A percentile compares a stretch with the other conserved stretches of the same genome.
These are phyloP conservation scores for Pocillopora damicornis DNA, from an alignment of 64 coral and sea anemone genomes.

Conservation along the genomic window DNA sequence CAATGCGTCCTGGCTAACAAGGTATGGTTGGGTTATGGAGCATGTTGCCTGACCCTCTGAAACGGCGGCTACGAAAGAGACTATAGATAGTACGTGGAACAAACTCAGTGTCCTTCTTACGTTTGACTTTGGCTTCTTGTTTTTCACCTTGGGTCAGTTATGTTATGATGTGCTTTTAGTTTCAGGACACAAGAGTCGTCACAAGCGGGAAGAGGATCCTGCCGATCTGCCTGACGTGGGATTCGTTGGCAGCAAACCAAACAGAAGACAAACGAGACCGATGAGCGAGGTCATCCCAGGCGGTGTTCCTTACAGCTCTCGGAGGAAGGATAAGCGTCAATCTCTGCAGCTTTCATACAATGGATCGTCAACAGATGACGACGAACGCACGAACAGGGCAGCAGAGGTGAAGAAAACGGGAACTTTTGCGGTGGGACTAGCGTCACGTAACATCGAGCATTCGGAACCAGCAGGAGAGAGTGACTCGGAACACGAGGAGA, in stretches of 20 bases:
- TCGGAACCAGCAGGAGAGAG: slow-evolving; percentile 33
- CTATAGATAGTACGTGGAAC: too few relatives aligned
- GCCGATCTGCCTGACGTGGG: slow-evolving; percentile 64
- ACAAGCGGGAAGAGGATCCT: slow-evolving; percentile 23
- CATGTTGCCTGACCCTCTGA: too few relatives aligned
- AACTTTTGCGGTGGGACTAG: slow-evolving; percentile 91
- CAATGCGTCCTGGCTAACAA: too few relatives aligned
- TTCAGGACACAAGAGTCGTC: slow-evolving; percentile 68
- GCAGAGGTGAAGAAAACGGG: slow-evolving; percentile 44
- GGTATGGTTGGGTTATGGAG: too few relatives aligned
- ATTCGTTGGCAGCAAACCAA: slow-evolving; percentile 63
- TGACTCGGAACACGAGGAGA: slow-evolving; percentile 85
- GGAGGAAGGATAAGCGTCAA: slow-evolving; percentile 59
- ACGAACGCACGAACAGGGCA: slow-evolving; percentile 78
- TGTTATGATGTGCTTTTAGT: slow-evolving; percentile 28
- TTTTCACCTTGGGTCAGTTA: not conserved
- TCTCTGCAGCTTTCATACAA: slow-evolving; percentile 69
- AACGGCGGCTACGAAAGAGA: too few relatives aligned
- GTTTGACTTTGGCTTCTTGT: too few relatives aligned
- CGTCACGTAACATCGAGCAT: slow-evolving; percentile 60
- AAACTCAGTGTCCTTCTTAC: too few relatives aligned
- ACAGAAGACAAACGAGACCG: slow-evolving; percentile 32
- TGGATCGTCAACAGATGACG: slow-evolving; percentile 87
- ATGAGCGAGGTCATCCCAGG: slow-evolving; percentile 73
- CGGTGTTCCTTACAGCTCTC: slow-evolving; percentile 58